Evolutionary conservation across 2,113 vertebrate genomes (phyloP), one percentile per base, ranked within the genome.

Genomic region (Syngnathoides biaculeatus): DNA sequence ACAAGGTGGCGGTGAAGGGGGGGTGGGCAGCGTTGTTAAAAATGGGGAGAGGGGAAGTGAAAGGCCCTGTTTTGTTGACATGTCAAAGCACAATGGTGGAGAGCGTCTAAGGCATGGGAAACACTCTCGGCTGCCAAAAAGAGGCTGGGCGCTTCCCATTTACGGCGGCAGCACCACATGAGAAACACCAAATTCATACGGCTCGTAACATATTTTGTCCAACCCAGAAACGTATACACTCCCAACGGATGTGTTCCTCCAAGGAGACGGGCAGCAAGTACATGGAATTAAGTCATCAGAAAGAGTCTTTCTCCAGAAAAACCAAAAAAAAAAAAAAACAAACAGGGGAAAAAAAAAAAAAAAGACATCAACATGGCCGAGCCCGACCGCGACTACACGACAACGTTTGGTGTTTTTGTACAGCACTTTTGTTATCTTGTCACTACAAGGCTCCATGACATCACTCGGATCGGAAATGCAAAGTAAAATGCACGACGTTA

Each of bases 21-120:
- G 78, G 79, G 67, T 73, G 74, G 80, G 73, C 30, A 35, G 30
- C 30, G 2, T 74, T 71, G 75, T 80, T 87, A 74, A 78, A 86
- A 82, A 86, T 79, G 82, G 74, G 77, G 81, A 77, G 79, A 79
- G 68, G 78, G 65, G 78, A 75, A 74, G 79, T 76, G 78, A 82
- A 88, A 75, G 84, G 82, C 87, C 81, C 86, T 64, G 79, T 85
- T 86, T 93, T 94, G 89, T 93, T 85, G 91, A 93, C 91, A 89
- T 93, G 92, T 94, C 91, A 93, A 93, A 93, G 93, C 89, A 95
- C 93, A 94, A 95, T 92, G 94, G 93, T 92, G 93, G 90, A 89
- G 86, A 93, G 91, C 90, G 90, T 93, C 92, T 92, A 95, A 94
- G 86, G 93, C 93, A 92, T 94, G 94, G 94, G 94, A 96, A 95